Evolutionary conservation across 2,113 vertebrate genomes (phyloP).

Genomic region (Atlantisia rogersi): DNA sequence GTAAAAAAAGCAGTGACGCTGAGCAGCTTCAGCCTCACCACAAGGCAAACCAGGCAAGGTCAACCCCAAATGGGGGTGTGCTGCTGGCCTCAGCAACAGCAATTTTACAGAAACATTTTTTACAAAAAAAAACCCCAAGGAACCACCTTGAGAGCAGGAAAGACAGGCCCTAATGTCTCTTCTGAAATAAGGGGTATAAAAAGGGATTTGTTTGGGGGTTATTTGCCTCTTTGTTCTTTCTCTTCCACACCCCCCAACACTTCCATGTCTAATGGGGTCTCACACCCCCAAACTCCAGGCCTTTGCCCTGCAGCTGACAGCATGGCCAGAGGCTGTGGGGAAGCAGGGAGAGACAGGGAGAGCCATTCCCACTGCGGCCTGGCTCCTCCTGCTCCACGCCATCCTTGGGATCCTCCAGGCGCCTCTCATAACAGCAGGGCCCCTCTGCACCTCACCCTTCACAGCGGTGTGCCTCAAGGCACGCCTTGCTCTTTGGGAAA

Average conservation of each 20-base stretch:
- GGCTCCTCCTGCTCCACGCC: not conserved
- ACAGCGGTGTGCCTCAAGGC: not conserved
- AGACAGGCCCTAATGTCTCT: not conserved
- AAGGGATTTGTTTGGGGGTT: not conserved
- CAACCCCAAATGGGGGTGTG: not conserved
- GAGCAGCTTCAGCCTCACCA: not conserved
- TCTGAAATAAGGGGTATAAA: not conserved
- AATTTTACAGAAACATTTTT: not conserved
- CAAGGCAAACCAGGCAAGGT: not conserved
- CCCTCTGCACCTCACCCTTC: not conserved
- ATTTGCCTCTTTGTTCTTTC: not conserved
- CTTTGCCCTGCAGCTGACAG: fast-evolving
- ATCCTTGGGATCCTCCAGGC: not conserved
- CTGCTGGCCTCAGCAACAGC: not conserved
- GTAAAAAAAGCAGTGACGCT: not conserved
- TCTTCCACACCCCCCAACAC: fast-evolving
- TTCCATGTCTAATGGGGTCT: not conserved
- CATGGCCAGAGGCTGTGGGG: not conserved
- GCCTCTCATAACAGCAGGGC: not conserved
- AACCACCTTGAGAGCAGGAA: not conserved
- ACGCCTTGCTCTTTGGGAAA: not conserved
- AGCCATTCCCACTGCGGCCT: not conserved
- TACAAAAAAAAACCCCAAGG: not conserved
- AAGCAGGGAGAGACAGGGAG: not conserved
- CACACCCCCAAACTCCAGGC: not conserved